These are phyloP conservation scores for Cataglyphis livida DNA, from an alignment of 2,888 invertebrate species.

Conservation along the genomic window DNA sequence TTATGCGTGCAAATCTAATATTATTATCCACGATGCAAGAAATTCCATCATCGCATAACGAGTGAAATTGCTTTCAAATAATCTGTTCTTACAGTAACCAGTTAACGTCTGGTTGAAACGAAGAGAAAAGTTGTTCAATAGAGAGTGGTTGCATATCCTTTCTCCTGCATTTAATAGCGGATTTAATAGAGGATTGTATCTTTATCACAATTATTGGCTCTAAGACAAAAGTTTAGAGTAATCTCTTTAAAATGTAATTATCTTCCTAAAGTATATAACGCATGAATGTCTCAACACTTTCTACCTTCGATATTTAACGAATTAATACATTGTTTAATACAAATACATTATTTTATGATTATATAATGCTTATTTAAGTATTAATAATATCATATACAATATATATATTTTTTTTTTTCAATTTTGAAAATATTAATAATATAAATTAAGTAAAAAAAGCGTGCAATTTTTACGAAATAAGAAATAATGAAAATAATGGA, in stretches of 20 bases:
- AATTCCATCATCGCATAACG: slow-evolving; percentile 41
- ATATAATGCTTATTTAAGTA: background rate
- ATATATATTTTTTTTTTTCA: background rate
- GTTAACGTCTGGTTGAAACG: slow-evolving; percentile 70
- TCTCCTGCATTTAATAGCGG: slow-evolving; percentile 60
- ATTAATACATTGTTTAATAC: background rate
- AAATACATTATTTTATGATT: background rate
- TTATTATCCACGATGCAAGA: background rate
- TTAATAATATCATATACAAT: background rate
- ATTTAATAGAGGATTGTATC: slow-evolving; percentile 18
- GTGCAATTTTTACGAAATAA: slow-evolving; percentile 9
- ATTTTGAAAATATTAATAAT: background rate
- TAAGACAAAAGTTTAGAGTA: background rate
- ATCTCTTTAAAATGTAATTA: background rate
- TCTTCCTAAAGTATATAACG: background rate
- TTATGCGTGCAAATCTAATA: background rate
- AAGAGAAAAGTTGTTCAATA: slow-evolving; percentile 77
- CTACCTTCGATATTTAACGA: background rate
- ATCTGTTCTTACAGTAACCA: slow-evolving; percentile 41
- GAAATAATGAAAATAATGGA: background rate
- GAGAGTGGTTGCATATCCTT: slow-evolving; percentile 74
- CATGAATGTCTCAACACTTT: background rate
- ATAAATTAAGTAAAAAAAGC: background rate
- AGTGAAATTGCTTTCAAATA: slow-evolving; percentile 66
- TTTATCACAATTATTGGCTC: slow-evolving; percentile 55